These are phyloP conservation scores for Sicus ferrugineus DNA, from an alignment of 2,888 invertebrate genomes.

Conservation along the genomic window DNA sequence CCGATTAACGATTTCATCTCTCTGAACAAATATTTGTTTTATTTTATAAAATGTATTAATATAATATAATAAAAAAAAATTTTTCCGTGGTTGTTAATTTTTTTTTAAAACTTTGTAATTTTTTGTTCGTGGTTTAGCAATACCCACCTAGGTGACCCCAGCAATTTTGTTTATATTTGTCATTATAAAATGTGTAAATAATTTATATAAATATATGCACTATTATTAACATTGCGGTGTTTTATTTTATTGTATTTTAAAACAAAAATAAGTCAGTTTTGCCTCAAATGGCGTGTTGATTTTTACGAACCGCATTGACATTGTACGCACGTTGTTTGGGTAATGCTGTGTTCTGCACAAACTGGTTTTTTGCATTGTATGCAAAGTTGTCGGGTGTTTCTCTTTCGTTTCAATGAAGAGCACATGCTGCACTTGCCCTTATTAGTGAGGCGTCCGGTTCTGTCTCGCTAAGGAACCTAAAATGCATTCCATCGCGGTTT, in stretches of 20 bases:
- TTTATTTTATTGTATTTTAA: background rate
- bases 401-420: slow-evolving; percentile 4
- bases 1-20: background rate
- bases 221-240: background rate
- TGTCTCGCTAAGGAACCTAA: background rate
- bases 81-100: background rate
- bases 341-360: slow-evolving; percentile 10
- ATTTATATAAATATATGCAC: background rate
- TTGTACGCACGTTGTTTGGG: background rate
- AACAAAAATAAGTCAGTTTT: background rate
- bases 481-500: background rate
- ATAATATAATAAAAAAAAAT: background rate
- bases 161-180: background rate
- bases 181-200: background rate
- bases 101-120: background rate
- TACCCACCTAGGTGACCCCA: background rate
- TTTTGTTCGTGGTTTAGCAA: background rate
- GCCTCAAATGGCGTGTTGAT: background rate
- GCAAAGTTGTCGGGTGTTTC: background rate
- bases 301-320: background rate
- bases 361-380: background rate
- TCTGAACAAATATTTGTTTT: background rate
- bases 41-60: background rate
- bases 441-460: background rate
- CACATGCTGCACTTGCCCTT: slow-evolving; percentile 1